Base-by-base conservation (phyloP, 2,797 vertebrate genomes). In the Tauraco hartlaubi region DNA sequence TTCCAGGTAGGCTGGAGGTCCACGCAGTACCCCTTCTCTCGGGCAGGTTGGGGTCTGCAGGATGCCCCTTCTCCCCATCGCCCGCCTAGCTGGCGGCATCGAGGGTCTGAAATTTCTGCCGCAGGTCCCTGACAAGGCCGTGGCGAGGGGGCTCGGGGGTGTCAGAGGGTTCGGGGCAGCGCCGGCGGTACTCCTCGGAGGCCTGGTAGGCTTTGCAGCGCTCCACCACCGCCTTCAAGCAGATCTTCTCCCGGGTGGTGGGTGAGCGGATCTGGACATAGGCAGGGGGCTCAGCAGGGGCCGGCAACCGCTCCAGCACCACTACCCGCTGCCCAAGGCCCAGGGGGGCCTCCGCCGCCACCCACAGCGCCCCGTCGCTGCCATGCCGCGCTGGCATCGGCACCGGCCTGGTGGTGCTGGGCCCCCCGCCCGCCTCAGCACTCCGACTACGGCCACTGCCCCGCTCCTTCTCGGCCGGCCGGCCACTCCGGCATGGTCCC, bases 71-170 rank as follows among this genome's bases (percentile, higher is more conserved):
- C 35, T 64, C 18, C 69, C n/a, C 2, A 0, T 20, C 31, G 2
- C 31, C 81, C 25, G 12, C 77, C 98, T 97, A 98, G 46, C 97
- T 98, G 56, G 94, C 79, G 5, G 98, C 96, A 37, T 99, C 98
- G 29, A 99, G 98, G 93, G 98, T 99, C 98, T 99, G 99, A 92
- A 99, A 99, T 91, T 98, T 99, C 71, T 99, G 99, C 80, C 99
- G 98, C 85, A 99, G 98, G 97, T 98, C 99, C 97, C 98, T 99
- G 86, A 99, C 99, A 11, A 99, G 95, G 82, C 98, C 98, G 6
- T 96, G 98, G 22, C 98, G 98, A 67, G 79, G 94, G 55, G 92
- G 97, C 46, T 95, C 97, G 31, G 78, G 11, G 52, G 52, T 92
- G 1, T 79, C 62, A 1, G 64, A 35, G 58, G 29, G 17, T 48